Conservation (phyloP, 2,113 vertebrate species). For the Tragelaphus scriptus region DNA sequence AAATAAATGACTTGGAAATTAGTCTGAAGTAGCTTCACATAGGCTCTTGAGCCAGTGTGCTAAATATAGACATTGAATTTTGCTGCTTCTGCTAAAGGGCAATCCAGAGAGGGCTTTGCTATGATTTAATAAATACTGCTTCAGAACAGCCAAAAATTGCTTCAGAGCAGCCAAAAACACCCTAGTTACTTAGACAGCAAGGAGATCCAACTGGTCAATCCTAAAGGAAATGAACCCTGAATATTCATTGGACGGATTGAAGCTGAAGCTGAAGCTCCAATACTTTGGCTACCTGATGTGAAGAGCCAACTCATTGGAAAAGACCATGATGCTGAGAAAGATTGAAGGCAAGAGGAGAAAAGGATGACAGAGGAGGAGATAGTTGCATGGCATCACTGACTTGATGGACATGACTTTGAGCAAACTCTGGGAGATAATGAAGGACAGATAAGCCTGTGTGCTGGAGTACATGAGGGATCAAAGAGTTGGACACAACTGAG, state of each 20-base stretch:
- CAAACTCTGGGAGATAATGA: background rate
- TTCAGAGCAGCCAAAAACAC: background rate
- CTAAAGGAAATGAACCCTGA: background rate
- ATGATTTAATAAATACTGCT: background rate
- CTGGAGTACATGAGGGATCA: background rate
- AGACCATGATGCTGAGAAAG: background rate
- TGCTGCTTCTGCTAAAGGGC: background rate
- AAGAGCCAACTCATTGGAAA: background rate
- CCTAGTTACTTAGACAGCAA: background rate
- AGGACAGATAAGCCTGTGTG: background rate
- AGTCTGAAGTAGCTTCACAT: background rate
- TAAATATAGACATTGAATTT: slow-evolving; percentile 1
- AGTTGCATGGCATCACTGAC: background rate
- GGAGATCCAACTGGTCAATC: background rate
- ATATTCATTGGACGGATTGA: background rate
- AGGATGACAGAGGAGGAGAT: background rate
- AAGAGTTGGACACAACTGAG: background rate
- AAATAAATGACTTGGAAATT: slow-evolving; percentile 41
- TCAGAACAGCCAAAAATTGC: background rate
- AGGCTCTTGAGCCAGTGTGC: background rate
- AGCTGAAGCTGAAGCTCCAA: background rate
- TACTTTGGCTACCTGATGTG: background rate
- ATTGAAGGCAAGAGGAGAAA: background rate
- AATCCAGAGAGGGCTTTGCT: background rate
- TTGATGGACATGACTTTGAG: background rate